Evolutionary conservation across 1,140 invertebrate species (phyloP).

Genomic region (Leptinotarsa undecemlineata): DNA sequence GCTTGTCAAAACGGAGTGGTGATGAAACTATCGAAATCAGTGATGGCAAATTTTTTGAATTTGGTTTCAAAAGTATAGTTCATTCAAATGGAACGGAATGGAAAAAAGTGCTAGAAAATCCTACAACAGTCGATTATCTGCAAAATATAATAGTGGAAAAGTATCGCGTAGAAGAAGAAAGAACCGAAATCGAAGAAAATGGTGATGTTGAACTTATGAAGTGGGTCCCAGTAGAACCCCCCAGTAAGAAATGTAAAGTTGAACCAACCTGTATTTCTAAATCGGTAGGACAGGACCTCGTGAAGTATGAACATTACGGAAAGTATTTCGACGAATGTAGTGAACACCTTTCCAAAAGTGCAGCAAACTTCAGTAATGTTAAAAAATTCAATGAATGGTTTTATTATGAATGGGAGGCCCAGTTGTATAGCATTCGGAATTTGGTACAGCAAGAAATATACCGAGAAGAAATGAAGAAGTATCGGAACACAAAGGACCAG

Average conservation of each 20-base stretch:
- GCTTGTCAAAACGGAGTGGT: too few species aligned
- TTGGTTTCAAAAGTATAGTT: constrained; percentile 38
- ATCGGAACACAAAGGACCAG: constrained; percentile 14
- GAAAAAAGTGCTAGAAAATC: background rate
- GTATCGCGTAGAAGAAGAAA: constrained; percentile 7
- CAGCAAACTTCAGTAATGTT: constrained; percentile 42
- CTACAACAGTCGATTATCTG: too few species aligned
- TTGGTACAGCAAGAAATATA: constrained; percentile 53
- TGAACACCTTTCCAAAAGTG: constrained; percentile 41
- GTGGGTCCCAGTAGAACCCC: constrained; percentile 37
- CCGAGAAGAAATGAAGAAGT: constrained; percentile 48
- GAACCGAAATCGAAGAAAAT: background rate
- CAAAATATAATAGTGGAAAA: too few species aligned
- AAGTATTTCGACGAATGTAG: constrained; percentile 44
- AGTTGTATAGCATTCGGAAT: constrained; percentile 44
- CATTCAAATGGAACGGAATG: constrained; percentile 28
- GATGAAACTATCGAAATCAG: too few species aligned
- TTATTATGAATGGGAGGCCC: constrained; percentile 45
- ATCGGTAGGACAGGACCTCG: constrained; percentile 13
- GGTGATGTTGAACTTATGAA: constrained; percentile 37
- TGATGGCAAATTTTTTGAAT: constrained; percentile 34
- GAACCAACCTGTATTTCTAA: background rate
- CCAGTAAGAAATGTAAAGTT: constrained; percentile 1
- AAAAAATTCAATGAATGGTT: constrained; percentile 46
- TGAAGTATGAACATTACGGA: constrained; percentile 33